phyloP scores from a whole-genome alignment of 2,113 vertebrate genomes.

The Siniperca chuatsi region DNA sequence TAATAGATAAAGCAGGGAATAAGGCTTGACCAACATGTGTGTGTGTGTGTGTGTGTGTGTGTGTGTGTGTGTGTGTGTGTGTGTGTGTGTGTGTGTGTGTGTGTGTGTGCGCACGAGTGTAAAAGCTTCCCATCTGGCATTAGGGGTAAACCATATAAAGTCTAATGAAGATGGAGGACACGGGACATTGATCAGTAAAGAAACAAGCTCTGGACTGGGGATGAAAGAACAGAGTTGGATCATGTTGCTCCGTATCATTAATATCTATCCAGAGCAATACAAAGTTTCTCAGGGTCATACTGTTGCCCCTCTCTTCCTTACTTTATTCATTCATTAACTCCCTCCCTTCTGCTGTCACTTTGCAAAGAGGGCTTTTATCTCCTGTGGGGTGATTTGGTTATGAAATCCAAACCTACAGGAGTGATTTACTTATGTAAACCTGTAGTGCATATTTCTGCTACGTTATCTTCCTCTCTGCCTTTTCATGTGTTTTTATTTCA shows the following conservation, averaged over 20 bases:
- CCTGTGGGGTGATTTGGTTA: conserved; percentile 14
- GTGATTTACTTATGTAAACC: conserved; percentile 4
- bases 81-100: no score
- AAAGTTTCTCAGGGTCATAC: conserved; percentile 42
- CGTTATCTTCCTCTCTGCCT: neutral
- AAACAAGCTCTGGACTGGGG: conserved; percentile 23
- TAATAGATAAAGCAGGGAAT: conserved; percentile 56
- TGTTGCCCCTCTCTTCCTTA: conserved; percentile 23
- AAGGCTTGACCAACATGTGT: conserved; percentile 32
- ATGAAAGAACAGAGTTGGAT: conserved; percentile 57
- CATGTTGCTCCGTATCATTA: conserved; percentile 62
- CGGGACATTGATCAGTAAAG: conserved; percentile 56
- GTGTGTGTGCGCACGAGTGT: neutral
- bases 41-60: neutral
- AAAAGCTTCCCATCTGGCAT: conserved; percentile 39
- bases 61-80: neutral
- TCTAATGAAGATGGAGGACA: conserved; percentile 69
- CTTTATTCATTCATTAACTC: conserved; percentile 58
- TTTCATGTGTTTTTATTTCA: conserved; percentile 3
- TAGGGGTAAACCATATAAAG: conserved; percentile 12
- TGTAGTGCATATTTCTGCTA: neutral
- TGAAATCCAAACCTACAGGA: conserved; percentile 42
- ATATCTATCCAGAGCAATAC: conserved; percentile 58
- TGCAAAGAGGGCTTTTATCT: conserved; percentile 36
- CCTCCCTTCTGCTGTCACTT: conserved; percentile 51